Conservation (phyloP, 1,140 invertebrate genomes). For the Temnothorax curvispinosus region DNA sequence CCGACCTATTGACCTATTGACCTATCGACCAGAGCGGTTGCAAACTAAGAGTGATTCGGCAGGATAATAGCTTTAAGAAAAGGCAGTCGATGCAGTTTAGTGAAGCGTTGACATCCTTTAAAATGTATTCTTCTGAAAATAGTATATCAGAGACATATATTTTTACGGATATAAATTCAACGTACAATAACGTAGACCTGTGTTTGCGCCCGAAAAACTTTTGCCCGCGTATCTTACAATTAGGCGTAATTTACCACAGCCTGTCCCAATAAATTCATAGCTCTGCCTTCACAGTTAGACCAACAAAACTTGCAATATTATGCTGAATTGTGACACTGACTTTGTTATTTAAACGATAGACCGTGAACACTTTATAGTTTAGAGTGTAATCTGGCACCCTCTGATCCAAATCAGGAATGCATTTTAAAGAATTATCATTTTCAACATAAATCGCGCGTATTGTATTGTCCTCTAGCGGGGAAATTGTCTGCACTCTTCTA, state of each 20-base stretch:
- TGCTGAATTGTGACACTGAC: neutral
- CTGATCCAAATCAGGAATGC: conserved; percentile 54
- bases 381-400: conserved; percentile 34
- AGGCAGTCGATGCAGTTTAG: conserved; percentile 38
- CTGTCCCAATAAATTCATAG: conserved; percentile 2
- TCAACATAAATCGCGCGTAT: conserved; percentile 16
- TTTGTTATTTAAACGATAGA: conserved; percentile 1
- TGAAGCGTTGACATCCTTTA: conserved; percentile 46
- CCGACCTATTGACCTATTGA: conserved; percentile 10
- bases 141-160: conserved; percentile 11
- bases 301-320: neutral
- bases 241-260: neutral
- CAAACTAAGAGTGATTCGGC: conserved; percentile 28
- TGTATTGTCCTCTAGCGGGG: conserved; percentile 26
- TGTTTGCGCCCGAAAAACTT: neutral
- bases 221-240: neutral
- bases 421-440: conserved; percentile 54
- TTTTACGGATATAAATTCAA: conserved; percentile 16
- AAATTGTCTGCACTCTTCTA: conserved; percentile 60
- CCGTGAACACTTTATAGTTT: neutral
- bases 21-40: conserved; percentile 34
- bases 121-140: conserved; percentile 55
- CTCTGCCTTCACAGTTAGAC: neutral
- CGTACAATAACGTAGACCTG: neutral
- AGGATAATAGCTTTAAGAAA: conserved; percentile 42